Conservation (phyloP, 2,888 invertebrate genomes). For the Sminthurides aquaticus region DNA sequence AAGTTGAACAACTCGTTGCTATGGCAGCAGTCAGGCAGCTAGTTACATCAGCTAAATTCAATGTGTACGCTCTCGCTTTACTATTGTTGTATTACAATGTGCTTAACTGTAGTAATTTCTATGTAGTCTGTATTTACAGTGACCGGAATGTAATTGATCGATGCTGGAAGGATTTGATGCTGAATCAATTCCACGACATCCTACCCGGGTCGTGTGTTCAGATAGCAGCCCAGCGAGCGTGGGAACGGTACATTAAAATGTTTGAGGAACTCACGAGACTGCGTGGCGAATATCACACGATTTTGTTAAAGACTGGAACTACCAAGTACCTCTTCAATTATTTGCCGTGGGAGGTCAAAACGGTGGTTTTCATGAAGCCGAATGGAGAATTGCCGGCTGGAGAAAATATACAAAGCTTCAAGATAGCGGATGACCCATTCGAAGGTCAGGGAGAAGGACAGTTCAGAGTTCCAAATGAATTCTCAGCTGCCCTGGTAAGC, state of each 20-base stretch:
- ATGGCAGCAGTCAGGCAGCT: constrained; percentile 24
- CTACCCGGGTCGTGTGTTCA: constrained; percentile 51
- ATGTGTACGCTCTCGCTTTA: constrained; percentile 8
- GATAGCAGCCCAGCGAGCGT: constrained; percentile 46
- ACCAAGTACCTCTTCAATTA: constrained; percentile 29
- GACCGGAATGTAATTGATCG: constrained; percentile 32
- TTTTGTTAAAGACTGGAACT: constrained; percentile 26
- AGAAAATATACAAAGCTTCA: constrained; percentile 22
- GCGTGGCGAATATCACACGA: constrained; percentile 24
- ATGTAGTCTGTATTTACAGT: too few relatives aligned
- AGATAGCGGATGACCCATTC: constrained; percentile 13
- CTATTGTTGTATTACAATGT: too few relatives aligned
- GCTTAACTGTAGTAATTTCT: too few relatives aligned
- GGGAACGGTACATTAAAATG: constrained; percentile 39
- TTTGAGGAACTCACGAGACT: constrained; percentile 22
- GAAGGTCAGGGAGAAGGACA: constrained; percentile 19
- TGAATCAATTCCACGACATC: constrained; percentile 54
- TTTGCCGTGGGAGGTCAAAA: constrained; percentile 29
- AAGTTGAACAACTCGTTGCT: constrained; percentile 47
- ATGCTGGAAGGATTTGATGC: constrained; percentile 49
- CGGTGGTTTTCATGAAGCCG: constrained; percentile 36
- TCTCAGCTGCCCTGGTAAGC: constrained; percentile 25
- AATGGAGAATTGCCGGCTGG: constrained; percentile 15
- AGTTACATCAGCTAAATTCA: constrained; percentile 6
- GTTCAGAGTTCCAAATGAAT: constrained; percentile 22